Evolutionary conservation across 2,797 vertebrate genomes (phyloP), one percentile per base, ranked within the genome.

Genomic region (Anableps anableps): DNA sequence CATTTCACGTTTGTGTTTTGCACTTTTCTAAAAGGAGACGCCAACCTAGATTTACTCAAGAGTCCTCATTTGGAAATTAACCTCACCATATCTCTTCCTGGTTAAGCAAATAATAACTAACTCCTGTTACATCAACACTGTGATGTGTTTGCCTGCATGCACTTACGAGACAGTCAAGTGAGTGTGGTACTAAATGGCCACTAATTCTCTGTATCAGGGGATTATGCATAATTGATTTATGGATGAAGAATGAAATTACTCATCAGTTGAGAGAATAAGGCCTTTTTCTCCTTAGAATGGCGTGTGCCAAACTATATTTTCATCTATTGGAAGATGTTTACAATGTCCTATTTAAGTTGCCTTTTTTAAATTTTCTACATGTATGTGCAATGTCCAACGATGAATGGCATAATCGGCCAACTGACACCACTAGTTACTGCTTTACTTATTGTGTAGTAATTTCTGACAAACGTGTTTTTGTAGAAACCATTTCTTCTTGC

Each of bases 211-310:
- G 90, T 90, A 93, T 94, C 93, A 83, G 92, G 93, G 95, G 94
- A 95, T 94, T 86, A 91, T 94, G 94, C 94, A 95, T 96, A 94
- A 95, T 94, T 97, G 94, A 96, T 96, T 96, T 87, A 92, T 93
- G 93, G 95, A 91, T 78, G 81, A 92, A 85, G 88, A 93, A 91
- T 92, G 91, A 93, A 95, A 94, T 94, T 93, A 91, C 90, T 94
- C 90, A 93, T 94, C 89, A 90, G 83, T 81, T 73, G 87, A 88
- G 88, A 88, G 85, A 87, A 92, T 92, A 82, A 77, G 45, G 72
- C 70, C 80, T 86, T 89, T n/a, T 87, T 88, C 83, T 90, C 83
- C 88, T 87, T 80, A 23, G 73, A 74, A 84, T 84, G 38, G 71
- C 88, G 80, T 7, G 21, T 84, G 82, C 68, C 85, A 79, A 90